Evolutionary conservation across 2,888 invertebrate genomes (phyloP), one percentile per base, ranked within the genome.

Genomic region (Eurytoma californica): DNA sequence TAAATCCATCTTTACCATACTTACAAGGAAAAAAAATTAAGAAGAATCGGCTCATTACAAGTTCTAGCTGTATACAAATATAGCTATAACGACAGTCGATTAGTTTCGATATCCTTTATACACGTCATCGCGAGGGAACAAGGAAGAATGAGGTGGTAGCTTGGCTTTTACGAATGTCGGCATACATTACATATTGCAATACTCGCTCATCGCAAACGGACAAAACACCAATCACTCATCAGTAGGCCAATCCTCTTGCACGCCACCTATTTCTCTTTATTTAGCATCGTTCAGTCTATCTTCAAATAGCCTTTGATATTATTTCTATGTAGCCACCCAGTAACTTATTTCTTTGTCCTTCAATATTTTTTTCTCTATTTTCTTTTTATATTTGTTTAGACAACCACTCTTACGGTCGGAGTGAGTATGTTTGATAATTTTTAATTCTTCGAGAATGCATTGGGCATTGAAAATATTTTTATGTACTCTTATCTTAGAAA

Each of bases 41-140:
- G 63, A 57, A 57, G 60, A 53, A 61, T 72, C 67, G 61, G 57
- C 24, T 68, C 24, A 47, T 53, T 72, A 68, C 28, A 66, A 72
- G 18, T 77, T 30, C 69, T 80, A 83, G 77, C 81, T 80, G 80
- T 82, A 78, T 80, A 81, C 73, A 83, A 82, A 82, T 81, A 83
- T 81, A 83, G 82, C 81, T 83, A 78, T 84, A 79, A 83, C 82
- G 84, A 83, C 82, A 83, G 81, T 85, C 82, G 83, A 80, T 77
- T 84, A 83, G 81, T 85, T 24, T 83, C 24, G 78, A 80, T 82
- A 82, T 47, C 9, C 61, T 78, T 85, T 85, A 57, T 72, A 82
- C 84, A 85, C 83, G 84, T 82, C 82, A 74, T 82, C 67, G 82
- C 81, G 80, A 80, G 80, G 75, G 67, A 79, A 72, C 24, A 67